Percentiles rank a stretch among this genome's conserved stretches.
Evolutionary conservation across 2,113 vertebrate species (phyloP).

Genomic region (Spermophilus dauricus): DNA sequence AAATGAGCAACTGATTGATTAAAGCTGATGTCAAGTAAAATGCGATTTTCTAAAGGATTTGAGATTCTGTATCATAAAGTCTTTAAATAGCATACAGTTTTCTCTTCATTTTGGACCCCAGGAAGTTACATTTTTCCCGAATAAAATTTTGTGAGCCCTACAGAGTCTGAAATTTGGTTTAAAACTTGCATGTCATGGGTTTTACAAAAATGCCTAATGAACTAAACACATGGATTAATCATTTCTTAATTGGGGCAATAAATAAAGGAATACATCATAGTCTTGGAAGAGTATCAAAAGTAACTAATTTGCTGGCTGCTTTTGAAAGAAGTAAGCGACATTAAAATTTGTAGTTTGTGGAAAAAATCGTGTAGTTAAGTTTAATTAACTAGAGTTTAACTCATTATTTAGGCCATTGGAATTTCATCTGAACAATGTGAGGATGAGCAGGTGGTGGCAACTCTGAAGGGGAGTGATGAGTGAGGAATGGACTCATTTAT

Average conservation of each 20-base stretch:
- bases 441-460: neutral
- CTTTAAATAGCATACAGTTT: neutral
- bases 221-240: neutral
- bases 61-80: neutral
- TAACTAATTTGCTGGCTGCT: neutral
- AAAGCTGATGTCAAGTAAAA: neutral
- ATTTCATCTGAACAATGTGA: constrained; percentile 33
- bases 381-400: constrained; percentile 57
- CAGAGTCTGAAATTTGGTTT: neutral
- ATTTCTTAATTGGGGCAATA: constrained; percentile 18
- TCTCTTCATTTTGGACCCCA: neutral
- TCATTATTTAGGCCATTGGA: constrained; percentile 27
- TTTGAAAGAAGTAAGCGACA: constrained; percentile 8
- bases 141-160: neutral
- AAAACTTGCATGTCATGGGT: neutral
- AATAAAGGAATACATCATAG: neutral
- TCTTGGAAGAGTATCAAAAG: neutral
- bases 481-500: neutral
- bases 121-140: neutral
- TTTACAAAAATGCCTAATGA: constrained; percentile 48
- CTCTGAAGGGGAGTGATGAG: neutral
- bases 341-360: constrained; percentile 50
- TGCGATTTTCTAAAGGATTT: constrained; percentile 2
- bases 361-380: neutral
- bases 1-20: neutral